Conservation (phyloP, 2,797 vertebrate species). For the Erpetoichthys calabaricus region DNA sequence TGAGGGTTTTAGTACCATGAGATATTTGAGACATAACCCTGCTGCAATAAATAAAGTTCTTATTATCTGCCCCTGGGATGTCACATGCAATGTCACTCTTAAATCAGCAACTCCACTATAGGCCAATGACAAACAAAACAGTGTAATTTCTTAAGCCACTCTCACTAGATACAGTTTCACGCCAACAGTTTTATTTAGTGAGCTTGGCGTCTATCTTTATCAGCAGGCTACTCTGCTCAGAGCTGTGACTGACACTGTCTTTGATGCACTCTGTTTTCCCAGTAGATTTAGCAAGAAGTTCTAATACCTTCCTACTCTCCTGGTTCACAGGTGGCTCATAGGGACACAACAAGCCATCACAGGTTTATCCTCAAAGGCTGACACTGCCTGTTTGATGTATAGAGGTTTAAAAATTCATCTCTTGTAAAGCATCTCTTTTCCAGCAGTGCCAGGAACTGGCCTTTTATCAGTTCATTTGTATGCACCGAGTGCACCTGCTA, state of each 20-base stretch:
- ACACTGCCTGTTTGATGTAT: constrained; percentile 58
- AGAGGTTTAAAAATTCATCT: constrained; percentile 54
- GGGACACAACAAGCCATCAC: constrained; percentile 46
- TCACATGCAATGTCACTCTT: constrained; percentile 63
- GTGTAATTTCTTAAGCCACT: no score
- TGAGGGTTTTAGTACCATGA: no score
- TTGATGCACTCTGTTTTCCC: constrained; percentile 52
- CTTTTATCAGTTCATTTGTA: constrained; percentile 59
- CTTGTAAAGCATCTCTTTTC: constrained; percentile 45
- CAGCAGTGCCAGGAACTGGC: constrained; percentile 42
- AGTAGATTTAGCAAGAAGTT: constrained; percentile 42
- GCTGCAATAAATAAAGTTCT: no score
- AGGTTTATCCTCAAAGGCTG: constrained; percentile 58
- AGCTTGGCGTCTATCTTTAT: no score
- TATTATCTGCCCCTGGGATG: constrained; percentile 41
- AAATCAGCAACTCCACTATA: constrained; percentile 68
- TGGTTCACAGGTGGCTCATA: constrained; percentile 50
- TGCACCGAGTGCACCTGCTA: constrained; percentile 35
- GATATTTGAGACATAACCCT: no score
- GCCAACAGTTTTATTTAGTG: constrained; percentile 17
- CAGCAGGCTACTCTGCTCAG: not conserved
- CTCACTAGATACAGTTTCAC: constrained; percentile 41
- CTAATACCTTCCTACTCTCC: constrained; percentile 36
- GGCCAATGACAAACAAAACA: constrained; percentile 31
- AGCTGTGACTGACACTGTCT: constrained; percentile 37